Evolutionary conservation across 1,140 invertebrate species (phyloP).

Genomic region (Potamilus streckersoni): DNA sequence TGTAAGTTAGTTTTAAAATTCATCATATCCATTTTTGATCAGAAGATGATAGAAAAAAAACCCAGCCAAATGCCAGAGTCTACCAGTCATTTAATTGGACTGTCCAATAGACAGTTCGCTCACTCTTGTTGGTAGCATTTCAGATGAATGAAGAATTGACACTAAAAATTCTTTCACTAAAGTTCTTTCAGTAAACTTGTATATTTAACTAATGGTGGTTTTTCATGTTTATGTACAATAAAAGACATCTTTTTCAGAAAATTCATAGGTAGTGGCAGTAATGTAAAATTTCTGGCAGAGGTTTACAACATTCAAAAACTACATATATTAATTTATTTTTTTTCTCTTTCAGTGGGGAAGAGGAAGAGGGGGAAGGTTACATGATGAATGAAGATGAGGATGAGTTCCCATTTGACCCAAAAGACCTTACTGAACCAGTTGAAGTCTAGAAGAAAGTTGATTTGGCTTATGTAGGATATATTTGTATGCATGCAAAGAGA

Average conservation of each 20-base stretch:
- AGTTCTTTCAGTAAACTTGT: too few relatives aligned
- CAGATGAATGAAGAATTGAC: too few relatives aligned
- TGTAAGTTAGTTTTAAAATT: too few relatives aligned
- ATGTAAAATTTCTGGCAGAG: neutral
- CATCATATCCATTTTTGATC: too few relatives aligned
- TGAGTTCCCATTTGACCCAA: slow-evolving; percentile 56
- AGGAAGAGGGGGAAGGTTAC: slow-evolving; percentile 37
- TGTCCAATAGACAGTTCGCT: too few relatives aligned
- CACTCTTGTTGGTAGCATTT: too few relatives aligned
- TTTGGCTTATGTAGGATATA: neutral
- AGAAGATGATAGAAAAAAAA: too few relatives aligned
- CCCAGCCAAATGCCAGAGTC: too few relatives aligned
- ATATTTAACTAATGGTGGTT: neutral
- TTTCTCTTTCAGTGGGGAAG: slow-evolving; percentile 21
- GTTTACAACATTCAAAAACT: neutral
- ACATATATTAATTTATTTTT: neutral
- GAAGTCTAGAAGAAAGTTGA: slow-evolving; percentile 46
- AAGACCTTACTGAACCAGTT: slow-evolving; percentile 60
- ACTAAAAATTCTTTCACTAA: too few relatives aligned
- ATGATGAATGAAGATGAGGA: slow-evolving; percentile 42
- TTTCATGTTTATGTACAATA: neutral
- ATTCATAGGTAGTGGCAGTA: neutral
- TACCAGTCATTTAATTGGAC: too few relatives aligned
- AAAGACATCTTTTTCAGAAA: slow-evolving; percentile 1
- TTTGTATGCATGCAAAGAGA: too few relatives aligned